phyloP scores from a whole-genome alignment of 2,888 invertebrate genomes.

The Noctua fimbriata region DNA sequence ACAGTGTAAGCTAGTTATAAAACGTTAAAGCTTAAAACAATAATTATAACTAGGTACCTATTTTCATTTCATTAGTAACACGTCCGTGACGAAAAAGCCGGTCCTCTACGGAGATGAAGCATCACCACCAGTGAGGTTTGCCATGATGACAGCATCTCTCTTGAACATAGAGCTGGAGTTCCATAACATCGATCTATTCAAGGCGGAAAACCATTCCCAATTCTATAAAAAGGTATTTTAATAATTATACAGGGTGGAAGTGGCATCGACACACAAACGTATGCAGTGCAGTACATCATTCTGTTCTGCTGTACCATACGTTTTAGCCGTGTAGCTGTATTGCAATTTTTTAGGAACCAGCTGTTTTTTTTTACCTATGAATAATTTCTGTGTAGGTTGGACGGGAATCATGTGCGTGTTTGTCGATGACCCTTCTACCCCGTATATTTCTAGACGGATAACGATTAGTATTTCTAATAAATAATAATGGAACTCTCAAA shows the following conservation, averaged over 20 bases:
- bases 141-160: slow-evolving; percentile 86
- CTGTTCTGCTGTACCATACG: too few relatives aligned
- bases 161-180: slow-evolving; percentile 85
- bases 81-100: slow-evolving; percentile 61
- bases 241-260: too few relatives aligned
- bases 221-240: slow-evolving; percentile 78
- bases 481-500: neutral
- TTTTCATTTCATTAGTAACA: slow-evolving; percentile 49
- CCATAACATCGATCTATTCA: slow-evolving; percentile 85
- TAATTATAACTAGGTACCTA: neutral
- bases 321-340: too few relatives aligned
- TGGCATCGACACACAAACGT: too few relatives aligned
- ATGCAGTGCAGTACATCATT: too few relatives aligned
- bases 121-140: slow-evolving; percentile 89
- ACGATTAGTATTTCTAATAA: too few relatives aligned
- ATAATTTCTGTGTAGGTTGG: too few relatives aligned
- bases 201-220: slow-evolving; percentile 77
- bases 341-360: too few relatives aligned
- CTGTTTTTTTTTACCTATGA: too few relatives aligned
- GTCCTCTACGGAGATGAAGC: slow-evolving; percentile 87
- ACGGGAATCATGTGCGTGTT: too few relatives aligned
- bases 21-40: too few relatives aligned
- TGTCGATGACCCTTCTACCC: neutral
- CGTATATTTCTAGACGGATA: neutral
- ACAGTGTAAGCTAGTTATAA: too few relatives aligned